Percentiles rank a stretch among this genome's conserved stretches.
Conservation (phyloP, 2,797 vertebrate genomes). For the Pangasius krempfi region DNA sequence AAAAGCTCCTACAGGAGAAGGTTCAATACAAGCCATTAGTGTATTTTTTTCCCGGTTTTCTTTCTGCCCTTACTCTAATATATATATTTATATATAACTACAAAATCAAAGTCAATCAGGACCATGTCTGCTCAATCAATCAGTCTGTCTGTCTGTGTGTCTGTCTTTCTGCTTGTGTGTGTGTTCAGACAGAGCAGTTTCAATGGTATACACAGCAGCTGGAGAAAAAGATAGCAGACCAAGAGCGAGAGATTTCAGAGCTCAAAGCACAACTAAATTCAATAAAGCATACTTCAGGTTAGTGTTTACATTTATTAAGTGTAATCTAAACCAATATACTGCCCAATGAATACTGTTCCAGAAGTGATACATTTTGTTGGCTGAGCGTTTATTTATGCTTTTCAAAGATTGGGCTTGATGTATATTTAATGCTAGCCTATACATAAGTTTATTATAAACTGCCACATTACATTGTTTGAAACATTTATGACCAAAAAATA, state of each 20-base stretch:
- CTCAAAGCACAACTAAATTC: slow-evolving; percentile 76
- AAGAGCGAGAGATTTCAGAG: slow-evolving; percentile 82
- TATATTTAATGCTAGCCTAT: background rate
- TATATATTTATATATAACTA: background rate
- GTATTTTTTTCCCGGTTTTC: background rate
- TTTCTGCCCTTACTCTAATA: background rate
- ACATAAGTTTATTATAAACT: background rate
- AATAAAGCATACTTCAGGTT: slow-evolving; percentile 71
- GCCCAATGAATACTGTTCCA: background rate
- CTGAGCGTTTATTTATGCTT: background rate
- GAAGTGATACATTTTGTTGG: background rate
- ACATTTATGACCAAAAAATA: background rate
- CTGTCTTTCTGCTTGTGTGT: background rate
- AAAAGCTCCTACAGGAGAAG: slow-evolving; percentile 89
- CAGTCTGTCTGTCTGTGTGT: background rate
- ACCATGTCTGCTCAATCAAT: slow-evolving; percentile 11
- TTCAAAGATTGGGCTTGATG: background rate
- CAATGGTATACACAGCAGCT: slow-evolving; percentile 85
- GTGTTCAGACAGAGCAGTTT: slow-evolving; percentile 85
- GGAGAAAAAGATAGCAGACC: slow-evolving; percentile 87
- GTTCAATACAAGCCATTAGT: slow-evolving; percentile 63
- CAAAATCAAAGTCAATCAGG: background rate
- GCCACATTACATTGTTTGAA: background rate
- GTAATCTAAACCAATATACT: background rate
- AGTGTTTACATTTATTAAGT: slow-evolving; percentile 50